Base-by-base conservation (phyloP, 2,113 vertebrate genomes). In the Ammodramus savannarum region DNA sequence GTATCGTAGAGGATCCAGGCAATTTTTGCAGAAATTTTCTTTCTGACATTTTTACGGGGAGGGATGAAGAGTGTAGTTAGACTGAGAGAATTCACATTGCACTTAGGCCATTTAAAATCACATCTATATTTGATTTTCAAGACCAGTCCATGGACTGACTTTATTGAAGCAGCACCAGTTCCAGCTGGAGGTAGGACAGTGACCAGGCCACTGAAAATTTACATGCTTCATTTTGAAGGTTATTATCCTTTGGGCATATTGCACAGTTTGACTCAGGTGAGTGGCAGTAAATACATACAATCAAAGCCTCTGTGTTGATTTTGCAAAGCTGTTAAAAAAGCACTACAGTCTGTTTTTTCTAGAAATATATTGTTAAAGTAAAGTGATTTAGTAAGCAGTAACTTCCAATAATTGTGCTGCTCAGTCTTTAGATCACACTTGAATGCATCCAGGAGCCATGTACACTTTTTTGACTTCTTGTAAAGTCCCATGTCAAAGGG, bases 141-240 rank as follows among this genome's bases (percentile, higher is more conserved):
- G 68, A 84, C 43, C 57, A 77, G 75, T 84, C 75, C 74, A 84
- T 43, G 39, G 88, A 89, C 54, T 90, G 71, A 82, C 85, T 96
- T 96, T 93, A 95, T 73, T 95, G 85, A 96, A 96, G 65, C 55
- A 95, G 66, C 43, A 94, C 3, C 94, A 96, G 81, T 92, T 97
- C 62, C 43, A 78, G 29, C 49, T 87, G 90, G 90, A 96, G 72
- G 80, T 85, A 94, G 92, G 88, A 97, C 48, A 91, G 72, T 58
- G 78, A 87, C 22, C 17, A 61, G 83, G 72, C 31, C 91, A 77
- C 73, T 86, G 72, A 90, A 94, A 88, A 97, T 93, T 90, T 95
- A 93, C 20, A 8, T 81, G 69, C 48, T 95, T 94, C 65, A 43
- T 96, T 98, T 97, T 95, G 87, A 97, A 97, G 72, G 59, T 78